Conservation (phyloP, 2,113 vertebrate genomes). For the Pituophis catenifer region DNA sequence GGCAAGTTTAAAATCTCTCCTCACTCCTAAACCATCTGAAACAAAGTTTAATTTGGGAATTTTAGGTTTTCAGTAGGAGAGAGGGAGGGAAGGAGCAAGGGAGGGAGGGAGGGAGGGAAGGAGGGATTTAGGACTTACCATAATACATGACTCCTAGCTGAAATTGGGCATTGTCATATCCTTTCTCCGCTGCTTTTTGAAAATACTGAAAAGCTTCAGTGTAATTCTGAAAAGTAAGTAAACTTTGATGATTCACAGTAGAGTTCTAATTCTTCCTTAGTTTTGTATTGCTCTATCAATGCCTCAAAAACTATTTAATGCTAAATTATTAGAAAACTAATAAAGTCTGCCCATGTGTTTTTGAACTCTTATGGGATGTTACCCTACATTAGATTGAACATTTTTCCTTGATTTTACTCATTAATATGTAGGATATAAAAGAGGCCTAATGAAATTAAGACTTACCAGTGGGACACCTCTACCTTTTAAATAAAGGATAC, state of each 20-base stretch:
- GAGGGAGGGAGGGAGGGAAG: not conserved
- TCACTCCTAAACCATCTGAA: constrained; percentile 67
- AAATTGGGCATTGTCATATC: constrained; percentile 66
- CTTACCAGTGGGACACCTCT: constrained; percentile 68
- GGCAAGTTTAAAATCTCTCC: constrained; percentile 67
- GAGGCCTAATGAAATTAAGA: constrained; percentile 2
- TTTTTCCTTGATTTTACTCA: not conserved
- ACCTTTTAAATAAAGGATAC: constrained; percentile 65
- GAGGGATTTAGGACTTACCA: constrained; percentile 51
- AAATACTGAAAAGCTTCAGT: constrained; percentile 66
- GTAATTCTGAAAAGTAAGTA: constrained; percentile 68
- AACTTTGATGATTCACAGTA: constrained; percentile 43
- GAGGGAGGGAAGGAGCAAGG: not conserved
- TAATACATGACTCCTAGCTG: constrained; percentile 70
- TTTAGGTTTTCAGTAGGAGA: constrained; percentile 18
- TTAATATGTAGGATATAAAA: constrained; percentile 2
- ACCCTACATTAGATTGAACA: not conserved
- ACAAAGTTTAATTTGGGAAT: constrained; percentile 36
- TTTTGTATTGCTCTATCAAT: not conserved
- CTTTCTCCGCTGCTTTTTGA: constrained; percentile 68
- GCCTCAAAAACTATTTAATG: not conserved
- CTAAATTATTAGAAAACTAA: not conserved
- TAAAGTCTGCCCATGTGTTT: not conserved
- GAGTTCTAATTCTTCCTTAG: not conserved
- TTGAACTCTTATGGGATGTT: not conserved